These are phyloP conservation scores for Marcusenius ussheri DNA, from an alignment of 2,113 vertebrate genomes.

Conservation along the genomic window DNA sequence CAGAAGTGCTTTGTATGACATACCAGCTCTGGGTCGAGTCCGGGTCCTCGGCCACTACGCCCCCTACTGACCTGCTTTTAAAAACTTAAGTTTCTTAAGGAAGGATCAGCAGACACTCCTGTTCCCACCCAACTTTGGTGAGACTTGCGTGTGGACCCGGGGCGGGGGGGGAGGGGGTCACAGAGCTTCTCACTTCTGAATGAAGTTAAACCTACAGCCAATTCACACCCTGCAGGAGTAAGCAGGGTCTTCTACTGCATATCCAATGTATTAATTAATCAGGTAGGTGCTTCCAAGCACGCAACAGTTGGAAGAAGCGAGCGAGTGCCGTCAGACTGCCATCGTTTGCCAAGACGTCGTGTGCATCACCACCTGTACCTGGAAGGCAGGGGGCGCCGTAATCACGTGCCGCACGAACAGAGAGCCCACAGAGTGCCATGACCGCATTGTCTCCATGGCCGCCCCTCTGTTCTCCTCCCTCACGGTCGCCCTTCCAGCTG, in stretches of 20 bases:
- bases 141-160: not conserved
- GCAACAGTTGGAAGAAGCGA: not conserved
- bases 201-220: not conserved
- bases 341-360: not conserved
- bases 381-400: not conserved
- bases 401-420: not conserved
- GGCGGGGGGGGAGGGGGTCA: not conserved
- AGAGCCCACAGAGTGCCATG: not conserved
- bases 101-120: not conserved
- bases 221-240: not conserved
- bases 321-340: not conserved
- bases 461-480: not conserved
- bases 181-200: not conserved
- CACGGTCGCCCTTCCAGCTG: not conserved
- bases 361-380: not conserved
- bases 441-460: not conserved
- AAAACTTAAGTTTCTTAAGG: not conserved
- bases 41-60: not conserved
- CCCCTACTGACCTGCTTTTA: not conserved
- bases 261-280: not conserved
- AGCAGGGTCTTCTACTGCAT: not conserved
- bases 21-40: not conserved
- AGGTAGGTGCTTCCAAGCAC: not conserved
- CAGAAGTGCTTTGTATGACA: not conserved
- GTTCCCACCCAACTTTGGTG: not conserved